Evolutionary conservation across 2,888 invertebrate species (phyloP).

Genomic region (Drosophila mayaguana): DNA sequence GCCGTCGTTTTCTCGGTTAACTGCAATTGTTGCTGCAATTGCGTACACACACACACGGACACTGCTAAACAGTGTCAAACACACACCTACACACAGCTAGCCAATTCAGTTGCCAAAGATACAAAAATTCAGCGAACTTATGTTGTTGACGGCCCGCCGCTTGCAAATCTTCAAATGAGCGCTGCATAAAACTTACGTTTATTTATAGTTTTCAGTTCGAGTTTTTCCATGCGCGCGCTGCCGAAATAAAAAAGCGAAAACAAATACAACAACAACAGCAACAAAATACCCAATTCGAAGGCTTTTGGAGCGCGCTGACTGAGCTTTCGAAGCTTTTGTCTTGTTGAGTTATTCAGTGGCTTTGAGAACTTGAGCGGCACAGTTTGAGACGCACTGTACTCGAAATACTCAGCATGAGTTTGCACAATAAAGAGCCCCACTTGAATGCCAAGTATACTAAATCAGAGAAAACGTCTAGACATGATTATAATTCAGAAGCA

Average conservation of each 20-base stretch:
- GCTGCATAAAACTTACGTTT: constrained; percentile 80
- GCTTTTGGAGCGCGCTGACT: constrained; percentile 48
- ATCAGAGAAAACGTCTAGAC: constrained; percentile 27
- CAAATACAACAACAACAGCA: constrained; percentile 1
- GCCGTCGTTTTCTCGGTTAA: constrained; percentile 71
- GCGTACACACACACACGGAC: constrained; percentile 33
- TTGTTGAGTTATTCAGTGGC: constrained; percentile 11
- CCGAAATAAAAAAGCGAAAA: constrained; percentile 38
- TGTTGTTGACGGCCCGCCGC: constrained; percentile 69
- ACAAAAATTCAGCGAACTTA: constrained; percentile 41
- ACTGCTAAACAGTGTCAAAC: constrained; percentile 20
- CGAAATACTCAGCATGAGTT: constrained; percentile 34
- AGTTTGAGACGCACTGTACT: constrained; percentile 45
- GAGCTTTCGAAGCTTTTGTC: constrained; percentile 51
- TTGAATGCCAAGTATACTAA: constrained; percentile 37
- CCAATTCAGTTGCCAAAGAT: constrained; percentile 55
- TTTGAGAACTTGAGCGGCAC: constrained; percentile 46
- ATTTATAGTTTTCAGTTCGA: constrained; percentile 82
- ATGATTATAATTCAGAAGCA: constrained; percentile 3
- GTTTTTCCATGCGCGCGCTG: constrained; percentile 61
- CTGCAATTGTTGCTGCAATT: constrained; percentile 79
- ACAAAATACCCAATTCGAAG: constrained; percentile 43
- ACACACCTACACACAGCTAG: constrained; percentile 43
- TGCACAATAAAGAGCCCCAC: constrained; percentile 18
- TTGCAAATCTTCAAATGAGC: constrained; percentile 84